Percentiles rank a stretch among this genome's conserved stretches.
phyloP scores from a whole-genome alignment of 2,888 invertebrate genomes.

The Blera fallax region DNA sequence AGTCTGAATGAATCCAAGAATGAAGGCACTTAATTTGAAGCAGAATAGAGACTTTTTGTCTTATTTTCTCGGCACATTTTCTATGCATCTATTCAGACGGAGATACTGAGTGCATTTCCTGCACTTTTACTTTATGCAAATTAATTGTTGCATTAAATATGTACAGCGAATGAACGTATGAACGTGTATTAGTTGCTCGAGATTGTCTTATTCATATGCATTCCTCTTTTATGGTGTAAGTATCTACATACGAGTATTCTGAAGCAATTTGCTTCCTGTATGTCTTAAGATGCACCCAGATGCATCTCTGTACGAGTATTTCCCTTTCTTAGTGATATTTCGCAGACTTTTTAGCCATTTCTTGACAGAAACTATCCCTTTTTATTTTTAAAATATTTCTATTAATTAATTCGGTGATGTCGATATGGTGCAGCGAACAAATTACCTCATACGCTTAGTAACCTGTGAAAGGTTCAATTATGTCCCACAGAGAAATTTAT shows the following conservation, averaged over 20 bases:
- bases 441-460: too few species aligned
- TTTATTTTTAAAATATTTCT: too few species aligned
- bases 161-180: too few species aligned
- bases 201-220: not conserved
- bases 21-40: conserved; percentile 51
- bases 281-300: not conserved
- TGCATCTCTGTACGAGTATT: too few species aligned
- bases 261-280: not conserved
- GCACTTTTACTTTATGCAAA: conserved; percentile 66
- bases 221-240: not conserved
- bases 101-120: conserved; percentile 56
- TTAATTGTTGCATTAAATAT: conserved; percentile 46
- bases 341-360: not conserved
- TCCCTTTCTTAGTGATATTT: not conserved
- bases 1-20: conserved; percentile 32
- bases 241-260: not conserved
- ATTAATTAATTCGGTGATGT: too few species aligned
- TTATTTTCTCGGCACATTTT: conserved; percentile 21
- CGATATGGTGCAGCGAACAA: too few species aligned
- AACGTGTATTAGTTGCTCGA: not conserved
- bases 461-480: not conserved
- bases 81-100: conserved; percentile 23
- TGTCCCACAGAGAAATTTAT: not conserved
- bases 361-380: not conserved
- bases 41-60: conserved; percentile 35